Conservation (phyloP, 2,113 vertebrate species). For the Heliornis fulica region DNA sequence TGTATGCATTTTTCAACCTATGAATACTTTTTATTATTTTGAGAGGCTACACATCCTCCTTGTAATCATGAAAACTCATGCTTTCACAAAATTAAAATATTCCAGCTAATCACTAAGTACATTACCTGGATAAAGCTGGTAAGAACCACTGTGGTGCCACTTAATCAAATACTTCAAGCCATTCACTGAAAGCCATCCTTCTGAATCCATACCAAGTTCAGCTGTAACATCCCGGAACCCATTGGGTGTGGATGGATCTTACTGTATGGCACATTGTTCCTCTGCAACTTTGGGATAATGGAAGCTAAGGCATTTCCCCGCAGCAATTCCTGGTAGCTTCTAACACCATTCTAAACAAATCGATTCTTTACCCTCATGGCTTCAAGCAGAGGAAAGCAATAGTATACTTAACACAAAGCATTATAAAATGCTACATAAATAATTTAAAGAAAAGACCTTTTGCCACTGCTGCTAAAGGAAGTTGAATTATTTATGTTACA, state of each 20-base stretch:
- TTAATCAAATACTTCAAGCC: slow-evolving; percentile 86
- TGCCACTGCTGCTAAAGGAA: slow-evolving; percentile 58
- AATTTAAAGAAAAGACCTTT: slow-evolving; percentile 82
- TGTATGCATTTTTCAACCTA: background rate
- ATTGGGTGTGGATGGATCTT: background rate
- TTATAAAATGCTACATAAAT: slow-evolving; percentile 78
- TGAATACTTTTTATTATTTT: background rate
- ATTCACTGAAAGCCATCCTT: slow-evolving; percentile 85
- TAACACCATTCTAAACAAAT: slow-evolving; percentile 13
- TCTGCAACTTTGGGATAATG: background rate
- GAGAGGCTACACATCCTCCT: background rate
- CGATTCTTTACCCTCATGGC: slow-evolving; percentile 26
- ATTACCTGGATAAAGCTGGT: slow-evolving; percentile 94
- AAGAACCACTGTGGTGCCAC: slow-evolving; percentile 93
- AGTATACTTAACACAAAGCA: slow-evolving; percentile 70
- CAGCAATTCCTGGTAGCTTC: background rate
- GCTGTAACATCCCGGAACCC: slow-evolving; percentile 1
- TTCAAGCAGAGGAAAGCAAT: slow-evolving; percentile 72
- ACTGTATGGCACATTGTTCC: slow-evolving; percentile 30
- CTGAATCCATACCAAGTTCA: slow-evolving; percentile 86
- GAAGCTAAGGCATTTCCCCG: background rate
- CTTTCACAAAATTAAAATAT: background rate
- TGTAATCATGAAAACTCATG: background rate
- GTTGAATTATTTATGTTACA: slow-evolving; percentile 80
- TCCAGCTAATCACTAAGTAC: background rate